Evolutionary conservation across 2,888 invertebrate genomes (phyloP).

Genomic region (Gibbula magus): DNA sequence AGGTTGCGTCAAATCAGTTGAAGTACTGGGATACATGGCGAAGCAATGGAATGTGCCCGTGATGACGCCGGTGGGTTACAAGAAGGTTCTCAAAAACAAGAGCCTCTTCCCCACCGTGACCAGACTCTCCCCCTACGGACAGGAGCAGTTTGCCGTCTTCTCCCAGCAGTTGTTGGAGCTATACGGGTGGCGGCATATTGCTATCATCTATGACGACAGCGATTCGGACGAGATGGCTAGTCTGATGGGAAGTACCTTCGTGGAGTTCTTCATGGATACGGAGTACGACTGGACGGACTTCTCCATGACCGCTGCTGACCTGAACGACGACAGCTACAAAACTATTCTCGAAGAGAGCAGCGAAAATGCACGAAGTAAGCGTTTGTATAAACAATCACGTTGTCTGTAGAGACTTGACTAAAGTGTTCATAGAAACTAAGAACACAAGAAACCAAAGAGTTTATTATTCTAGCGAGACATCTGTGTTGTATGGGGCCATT

Average conservation of each 20-base stretch:
- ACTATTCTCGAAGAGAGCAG: conserved; percentile 32
- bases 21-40: conserved; percentile 26
- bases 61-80: conserved; percentile 22
- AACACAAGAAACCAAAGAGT: too few species aligned
- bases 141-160: conserved; percentile 37
- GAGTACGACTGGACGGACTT: conserved; percentile 15
- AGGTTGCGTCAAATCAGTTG: conserved; percentile 29
- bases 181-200: conserved; percentile 27
- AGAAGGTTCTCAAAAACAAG: conserved; percentile 29
- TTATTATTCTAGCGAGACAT: too few species aligned
- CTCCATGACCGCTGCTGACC: conserved; percentile 36
- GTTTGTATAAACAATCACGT: not conserved
- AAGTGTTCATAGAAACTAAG: too few species aligned
- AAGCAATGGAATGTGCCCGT: conserved; percentile 32
- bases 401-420: too few species aligned
- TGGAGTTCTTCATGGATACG: not conserved
- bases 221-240: not conserved
- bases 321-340: not conserved
- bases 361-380: conserved; percentile 42
- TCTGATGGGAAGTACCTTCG: not conserved
- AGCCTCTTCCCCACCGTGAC: conserved; percentile 40
- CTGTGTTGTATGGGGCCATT: too few species aligned
- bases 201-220: conserved; percentile 28
- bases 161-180: not conserved
- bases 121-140: conserved; percentile 41